These are phyloP conservation scores for Alligator mississippiensis DNA, from an alignment of 2,113 vertebrate genomes.

Conservation along the genomic window DNA sequence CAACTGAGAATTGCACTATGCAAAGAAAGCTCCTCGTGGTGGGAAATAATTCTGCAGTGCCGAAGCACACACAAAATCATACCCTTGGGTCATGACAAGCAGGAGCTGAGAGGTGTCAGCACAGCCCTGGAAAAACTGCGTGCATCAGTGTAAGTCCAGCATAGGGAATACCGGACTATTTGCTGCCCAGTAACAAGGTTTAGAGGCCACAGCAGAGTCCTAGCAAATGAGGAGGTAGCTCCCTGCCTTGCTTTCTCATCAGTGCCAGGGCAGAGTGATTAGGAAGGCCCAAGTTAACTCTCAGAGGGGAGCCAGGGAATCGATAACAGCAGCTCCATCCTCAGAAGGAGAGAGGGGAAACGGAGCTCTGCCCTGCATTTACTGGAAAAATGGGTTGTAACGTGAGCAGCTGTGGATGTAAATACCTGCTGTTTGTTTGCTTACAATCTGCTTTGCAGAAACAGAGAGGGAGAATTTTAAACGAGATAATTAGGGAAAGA, in stretches of 20 bases:
- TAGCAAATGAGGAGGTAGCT: neutral
- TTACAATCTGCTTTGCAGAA: neutral
- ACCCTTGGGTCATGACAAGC: too few species aligned
- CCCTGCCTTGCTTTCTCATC: neutral
- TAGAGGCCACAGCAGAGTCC: neutral
- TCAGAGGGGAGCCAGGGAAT: neutral
- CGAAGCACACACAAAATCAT: too few species aligned
- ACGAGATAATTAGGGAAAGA: neutral
- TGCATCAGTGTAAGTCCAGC: fast-evolving
- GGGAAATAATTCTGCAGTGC: too few species aligned
- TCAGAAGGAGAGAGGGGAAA: fast-evolving
- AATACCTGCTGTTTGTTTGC: neutral
- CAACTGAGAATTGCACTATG: too few species aligned
- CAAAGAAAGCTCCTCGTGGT: too few species aligned
- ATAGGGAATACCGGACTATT: neutral
- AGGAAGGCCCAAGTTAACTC: neutral
- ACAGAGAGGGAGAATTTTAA: neutral
- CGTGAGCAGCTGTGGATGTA: neutral
- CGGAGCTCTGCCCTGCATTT: fast-evolving
- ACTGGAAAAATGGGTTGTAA: neutral
- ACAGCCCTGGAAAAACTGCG: neutral
- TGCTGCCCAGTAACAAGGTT: neutral
- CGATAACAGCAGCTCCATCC: fast-evolving
- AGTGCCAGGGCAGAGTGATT: neutral
- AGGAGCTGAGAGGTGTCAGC: neutral